These are phyloP conservation scores for Embiotoca jacksoni DNA, from an alignment of 2,113 vertebrate genomes.

Conservation along the genomic window DNA sequence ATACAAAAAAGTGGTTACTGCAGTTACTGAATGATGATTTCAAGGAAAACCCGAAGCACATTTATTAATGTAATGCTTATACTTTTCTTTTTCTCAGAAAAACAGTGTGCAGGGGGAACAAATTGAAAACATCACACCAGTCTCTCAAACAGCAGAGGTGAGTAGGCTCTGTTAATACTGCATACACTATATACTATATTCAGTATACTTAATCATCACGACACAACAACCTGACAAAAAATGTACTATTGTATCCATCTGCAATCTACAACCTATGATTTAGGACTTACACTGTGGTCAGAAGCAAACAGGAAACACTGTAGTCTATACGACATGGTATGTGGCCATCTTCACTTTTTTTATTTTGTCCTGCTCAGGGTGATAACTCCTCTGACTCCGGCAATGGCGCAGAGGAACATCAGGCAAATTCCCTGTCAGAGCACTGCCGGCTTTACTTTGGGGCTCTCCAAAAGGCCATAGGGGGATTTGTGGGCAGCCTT, in stretches of 20 bases:
- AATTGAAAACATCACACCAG: constrained; percentile 42
- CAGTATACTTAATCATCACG: too few relatives aligned
- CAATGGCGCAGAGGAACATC: constrained; percentile 21
- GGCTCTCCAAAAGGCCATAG: constrained; percentile 91
- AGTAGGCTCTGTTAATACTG: background rate
- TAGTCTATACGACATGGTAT: background rate
- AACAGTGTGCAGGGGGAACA: constrained; percentile 64
- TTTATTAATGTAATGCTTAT: constrained; percentile 5
- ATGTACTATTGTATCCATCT: background rate
- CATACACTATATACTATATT: too few relatives aligned
- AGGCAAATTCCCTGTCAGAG: constrained; percentile 69
- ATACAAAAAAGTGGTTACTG: too few relatives aligned
- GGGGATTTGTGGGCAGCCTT: constrained; percentile 83
- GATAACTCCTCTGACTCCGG: constrained; percentile 32
- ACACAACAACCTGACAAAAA: too few relatives aligned
- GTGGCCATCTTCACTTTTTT: constrained; percentile 1
- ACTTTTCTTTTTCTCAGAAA: constrained; percentile 71
- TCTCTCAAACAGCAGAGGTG: constrained; percentile 61
- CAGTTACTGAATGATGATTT: background rate
- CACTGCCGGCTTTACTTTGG: constrained; percentile 92
- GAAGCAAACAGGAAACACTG: background rate
- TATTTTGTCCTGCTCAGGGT: constrained; percentile 24
- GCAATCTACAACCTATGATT: background rate
- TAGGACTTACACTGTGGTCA: background rate
- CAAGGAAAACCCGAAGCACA: background rate